Evolutionary conservation across 2,888 invertebrate species (phyloP).

Genomic region (Brachyopa scutellaris): DNA sequence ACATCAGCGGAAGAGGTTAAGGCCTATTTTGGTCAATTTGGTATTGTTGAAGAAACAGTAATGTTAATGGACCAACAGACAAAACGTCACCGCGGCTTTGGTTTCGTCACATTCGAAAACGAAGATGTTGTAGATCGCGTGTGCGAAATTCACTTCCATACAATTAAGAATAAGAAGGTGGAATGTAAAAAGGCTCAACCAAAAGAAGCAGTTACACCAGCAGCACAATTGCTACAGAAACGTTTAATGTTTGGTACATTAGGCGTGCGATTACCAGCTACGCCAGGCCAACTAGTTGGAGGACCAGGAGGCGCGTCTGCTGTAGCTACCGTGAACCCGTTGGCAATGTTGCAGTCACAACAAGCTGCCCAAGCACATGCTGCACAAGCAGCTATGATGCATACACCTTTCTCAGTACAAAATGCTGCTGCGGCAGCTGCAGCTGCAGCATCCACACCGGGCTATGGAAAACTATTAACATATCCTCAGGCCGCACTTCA

Average conservation of each 20-base stretch:
- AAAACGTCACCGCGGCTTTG: constrained; percentile 94
- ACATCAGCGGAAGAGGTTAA: constrained; percentile 95
- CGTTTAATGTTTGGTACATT: constrained; percentile 88
- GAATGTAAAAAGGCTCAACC: constrained; percentile 97
- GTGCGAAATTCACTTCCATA: constrained; percentile 96
- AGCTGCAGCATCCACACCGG: constrained; percentile 84
- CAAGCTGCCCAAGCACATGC: constrained; percentile 79
- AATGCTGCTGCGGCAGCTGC: constrained; percentile 85
- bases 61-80: constrained; percentile 98
- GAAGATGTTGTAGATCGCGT: constrained; percentile 95
- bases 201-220: constrained; percentile 91
- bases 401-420: constrained; percentile 83
- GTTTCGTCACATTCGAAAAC: constrained; percentile 95
- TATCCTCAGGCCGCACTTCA: constrained; percentile 84
- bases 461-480: constrained; percentile 86
- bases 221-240: constrained; percentile 86
- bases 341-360: constrained; percentile 84
- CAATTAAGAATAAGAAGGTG: constrained; percentile 94
- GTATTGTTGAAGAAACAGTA: constrained; percentile 94
- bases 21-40: constrained; percentile 94
- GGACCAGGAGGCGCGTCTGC: constrained; percentile 80
- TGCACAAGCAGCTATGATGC: constrained; percentile 82
- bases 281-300: constrained; percentile 83
- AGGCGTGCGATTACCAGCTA: constrained; percentile 84
- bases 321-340: constrained; percentile 83